Evolutionary conservation across 2,113 vertebrate species (phyloP), one percentile per base, ranked within the genome.

Genomic region (Etheostoma cragini): DNA sequence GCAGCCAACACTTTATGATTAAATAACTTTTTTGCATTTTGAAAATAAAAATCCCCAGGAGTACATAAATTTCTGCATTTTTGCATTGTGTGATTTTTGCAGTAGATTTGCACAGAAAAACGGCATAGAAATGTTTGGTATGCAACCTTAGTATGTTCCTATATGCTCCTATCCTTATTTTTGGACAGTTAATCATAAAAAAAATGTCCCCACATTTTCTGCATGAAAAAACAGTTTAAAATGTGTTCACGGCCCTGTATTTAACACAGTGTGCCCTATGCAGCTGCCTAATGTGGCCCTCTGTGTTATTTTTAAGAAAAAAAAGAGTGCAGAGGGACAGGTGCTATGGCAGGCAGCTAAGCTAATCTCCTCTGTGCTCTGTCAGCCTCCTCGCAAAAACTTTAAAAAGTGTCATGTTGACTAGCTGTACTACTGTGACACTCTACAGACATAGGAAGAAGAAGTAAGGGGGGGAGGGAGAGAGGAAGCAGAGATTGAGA

Each of bases 321-420:
- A 73, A 79, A 56, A 53, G 68, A 45, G 42, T 72, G 64, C 11
- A 46, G 84, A 89, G 69, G 85, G 91, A 83, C 89, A 91, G 92
- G 92, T 92, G 92, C 84, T 83, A 64, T 81, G 82, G 88, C 82
- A 89, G 82, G 65, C 84, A 42, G 80, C 90, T 71, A 82, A 86
- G 87, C 90, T 94, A 90, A 91, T 90, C 91, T 89, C 72, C 73
- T 79, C 87, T 84, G 85, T 87, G 91, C 91, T 88, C 79, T 75
- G 90, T 93, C 91, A 92, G 89, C 81, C 91, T 88, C 81, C 83
- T 90, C 52, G 49, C 87, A 79, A 92, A 42, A 93, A 92, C 88
- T 92, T 89, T 82, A 81, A 86, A 93, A 93, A 92, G 87, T 92
- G 90, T 91, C 91, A 93, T 84, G 88, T 88, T 87, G 91, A 89